A percentile compares a stretch with the other conserved stretches of the same genome.
Conservation (phyloP, 2,797 vertebrate genomes). For the Poeciliopsis presidionis region DNA sequence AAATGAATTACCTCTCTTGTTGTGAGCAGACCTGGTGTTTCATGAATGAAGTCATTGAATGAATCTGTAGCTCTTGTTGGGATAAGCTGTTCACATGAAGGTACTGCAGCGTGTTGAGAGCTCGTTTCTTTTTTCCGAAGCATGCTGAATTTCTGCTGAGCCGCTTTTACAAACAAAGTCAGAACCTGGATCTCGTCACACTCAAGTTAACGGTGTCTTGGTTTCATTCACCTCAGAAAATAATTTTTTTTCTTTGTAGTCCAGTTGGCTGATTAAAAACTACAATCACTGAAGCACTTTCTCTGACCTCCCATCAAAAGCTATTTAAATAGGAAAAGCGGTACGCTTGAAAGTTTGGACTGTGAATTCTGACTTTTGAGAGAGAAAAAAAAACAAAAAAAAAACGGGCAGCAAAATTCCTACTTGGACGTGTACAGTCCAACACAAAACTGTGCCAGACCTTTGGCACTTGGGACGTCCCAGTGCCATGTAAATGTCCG, state of each 20-base stretch:
- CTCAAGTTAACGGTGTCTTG: neutral
- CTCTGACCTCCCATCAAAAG: neutral
- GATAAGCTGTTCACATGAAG: neutral
- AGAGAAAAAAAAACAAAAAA: neutral
- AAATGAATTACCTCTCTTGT: conserved; percentile 11
- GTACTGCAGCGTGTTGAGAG: neutral
- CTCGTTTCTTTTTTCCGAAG: neutral
- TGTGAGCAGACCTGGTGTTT: conserved; percentile 1
- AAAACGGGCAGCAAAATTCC: neutral
- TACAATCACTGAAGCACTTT: neutral
- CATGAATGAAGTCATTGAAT: neutral
- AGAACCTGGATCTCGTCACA: neutral
- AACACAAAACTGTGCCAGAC: neutral
- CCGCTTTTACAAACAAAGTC: neutral
- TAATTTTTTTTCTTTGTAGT: neutral
- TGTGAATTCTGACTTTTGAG: neutral
- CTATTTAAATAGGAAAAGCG: neutral
- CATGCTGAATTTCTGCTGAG: neutral
- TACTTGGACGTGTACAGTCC: neutral
- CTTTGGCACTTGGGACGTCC: neutral
- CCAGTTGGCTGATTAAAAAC: neutral
- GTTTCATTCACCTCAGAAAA: neutral
- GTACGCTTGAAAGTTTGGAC: neutral
- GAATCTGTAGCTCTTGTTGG: conserved; percentile 4
- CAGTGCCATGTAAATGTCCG: neutral